Percentiles rank a stretch among this genome's conserved stretches.
These are phyloP conservation scores for Formica selysi DNA, from an alignment of 1,140 invertebrate species.

Conservation along the genomic window DNA sequence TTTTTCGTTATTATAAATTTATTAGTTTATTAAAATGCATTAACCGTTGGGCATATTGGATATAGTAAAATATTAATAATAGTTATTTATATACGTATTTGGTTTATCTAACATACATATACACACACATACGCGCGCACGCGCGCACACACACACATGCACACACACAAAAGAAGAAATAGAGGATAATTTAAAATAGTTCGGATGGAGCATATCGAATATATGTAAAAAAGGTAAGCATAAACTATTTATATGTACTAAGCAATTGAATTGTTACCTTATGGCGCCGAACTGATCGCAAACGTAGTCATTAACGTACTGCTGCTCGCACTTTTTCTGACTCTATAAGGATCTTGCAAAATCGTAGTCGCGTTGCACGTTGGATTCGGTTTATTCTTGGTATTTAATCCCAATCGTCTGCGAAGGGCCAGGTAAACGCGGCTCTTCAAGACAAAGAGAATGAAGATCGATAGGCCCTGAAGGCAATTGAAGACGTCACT, in stretches of 20 bases:
- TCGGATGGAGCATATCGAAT: no score
- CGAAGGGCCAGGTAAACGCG: constrained; percentile 85
- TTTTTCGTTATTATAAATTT: neutral
- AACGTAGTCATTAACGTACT: constrained; percentile 78
- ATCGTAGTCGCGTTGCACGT: constrained; percentile 46
- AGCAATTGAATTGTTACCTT: constrained; percentile 23
- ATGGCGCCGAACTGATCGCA: constrained; percentile 65
- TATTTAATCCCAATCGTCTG: constrained; percentile 60
- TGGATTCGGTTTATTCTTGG: constrained; percentile 15
- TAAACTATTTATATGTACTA: neutral
- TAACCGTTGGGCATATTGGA: neutral
- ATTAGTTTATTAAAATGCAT: neutral
- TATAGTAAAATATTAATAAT: constrained; percentile 5
- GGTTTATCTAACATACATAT: neutral
- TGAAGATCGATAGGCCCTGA: constrained; percentile 89
- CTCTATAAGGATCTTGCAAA: constrained; percentile 74
- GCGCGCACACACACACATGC: no score
- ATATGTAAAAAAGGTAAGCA: neutral
- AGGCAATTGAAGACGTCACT: constrained; percentile 89
- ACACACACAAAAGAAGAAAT: no score
- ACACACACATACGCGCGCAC: no score
- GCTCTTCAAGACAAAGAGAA: constrained; percentile 89
- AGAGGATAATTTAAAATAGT: neutral
- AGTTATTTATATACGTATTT: neutral
- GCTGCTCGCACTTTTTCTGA: constrained; percentile 75